These are phyloP conservation scores for Crocodylus rhombifer DNA, from an alignment of 2,797 vertebrate genomes.

Conservation along the genomic window DNA sequence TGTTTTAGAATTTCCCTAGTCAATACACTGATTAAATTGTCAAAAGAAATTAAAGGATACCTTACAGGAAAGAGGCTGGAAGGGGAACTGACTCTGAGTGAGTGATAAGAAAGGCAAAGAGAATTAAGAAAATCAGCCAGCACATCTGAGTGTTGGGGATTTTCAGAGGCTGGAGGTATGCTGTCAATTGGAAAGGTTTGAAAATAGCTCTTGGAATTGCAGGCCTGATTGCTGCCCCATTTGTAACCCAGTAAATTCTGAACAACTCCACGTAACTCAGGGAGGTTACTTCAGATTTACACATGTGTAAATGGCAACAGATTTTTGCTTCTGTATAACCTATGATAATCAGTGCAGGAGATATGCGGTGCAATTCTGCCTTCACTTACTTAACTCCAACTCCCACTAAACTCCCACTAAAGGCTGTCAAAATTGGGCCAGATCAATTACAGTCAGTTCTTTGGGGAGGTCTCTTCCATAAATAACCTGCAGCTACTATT, in stretches of 20 bases:
- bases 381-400: not conserved
- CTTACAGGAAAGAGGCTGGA: slow-evolving; percentile 46
- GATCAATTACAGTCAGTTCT: not conserved
- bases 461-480: not conserved
- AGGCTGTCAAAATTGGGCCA: not conserved
- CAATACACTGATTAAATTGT: slow-evolving; percentile 40
- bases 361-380: not conserved
- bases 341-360: not conserved
- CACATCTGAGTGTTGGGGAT: not conserved
- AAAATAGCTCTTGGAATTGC: not conserved
- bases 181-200: not conserved
- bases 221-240: not conserved
- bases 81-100: not conserved
- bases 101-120: not conserved
- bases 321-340: not conserved
- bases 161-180: not conserved
- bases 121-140: slow-evolving; percentile 41
- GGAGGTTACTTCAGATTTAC: not conserved
- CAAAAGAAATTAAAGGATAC: slow-evolving; percentile 39
- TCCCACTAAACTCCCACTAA: not conserved
- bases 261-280: not conserved
- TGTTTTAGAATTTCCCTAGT: slow-evolving; percentile 21
- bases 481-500: not conserved
- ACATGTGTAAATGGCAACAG: not conserved
- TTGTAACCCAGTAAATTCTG: not conserved